Evolutionary conservation across 2,888 invertebrate genomes (phyloP), one percentile per base, ranked within the genome.

Genomic region (Oligia latruncula): DNA sequence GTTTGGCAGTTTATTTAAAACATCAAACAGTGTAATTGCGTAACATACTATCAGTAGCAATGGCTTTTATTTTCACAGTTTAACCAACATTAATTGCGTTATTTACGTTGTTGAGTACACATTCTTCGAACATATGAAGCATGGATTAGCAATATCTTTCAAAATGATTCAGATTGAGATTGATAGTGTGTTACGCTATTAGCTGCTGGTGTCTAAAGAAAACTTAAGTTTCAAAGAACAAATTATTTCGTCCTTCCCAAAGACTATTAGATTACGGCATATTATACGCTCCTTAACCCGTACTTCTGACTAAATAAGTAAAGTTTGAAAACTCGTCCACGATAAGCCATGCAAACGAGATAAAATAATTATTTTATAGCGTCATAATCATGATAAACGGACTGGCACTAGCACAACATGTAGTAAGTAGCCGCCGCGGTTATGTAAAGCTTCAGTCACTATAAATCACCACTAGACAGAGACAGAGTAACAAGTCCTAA

Each of bases 331-430:
- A 81, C 81, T 86, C 80, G 80, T 88, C 87, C 87, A 82, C 88
- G 88, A 88, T 85, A 90, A 88, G 86, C 90, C 86, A 88, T 90
- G 89, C 92, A 93, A 94, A 93, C 91, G 89, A 92, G 93, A 94
- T 93, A 93, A 93, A 94, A 94, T 95, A 94, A 95, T 95, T 93
- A 94, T 92, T 94, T 94, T 94, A 95, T 94, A 92, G 92, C 93
- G 90, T 93, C 93, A 93, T 95, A 94, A 95, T 93, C 92, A 92
- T 92, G 93, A 94, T 95, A 94, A 94, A 94, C 92, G 90, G 90
- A 93, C 93, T 92, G 92, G 91, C 91, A 90, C 90, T 90, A 90
- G 90, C 90, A 90, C 92, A 92, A 91, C 92, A 93, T 92, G 91
- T 92, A 93, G 90, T 92, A 94, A 95, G 94, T 94, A 95, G 94